These are phyloP conservation scores for Ormyrus rosae DNA, from an alignment of 2,888 invertebrate species.

Conservation along the genomic window DNA sequence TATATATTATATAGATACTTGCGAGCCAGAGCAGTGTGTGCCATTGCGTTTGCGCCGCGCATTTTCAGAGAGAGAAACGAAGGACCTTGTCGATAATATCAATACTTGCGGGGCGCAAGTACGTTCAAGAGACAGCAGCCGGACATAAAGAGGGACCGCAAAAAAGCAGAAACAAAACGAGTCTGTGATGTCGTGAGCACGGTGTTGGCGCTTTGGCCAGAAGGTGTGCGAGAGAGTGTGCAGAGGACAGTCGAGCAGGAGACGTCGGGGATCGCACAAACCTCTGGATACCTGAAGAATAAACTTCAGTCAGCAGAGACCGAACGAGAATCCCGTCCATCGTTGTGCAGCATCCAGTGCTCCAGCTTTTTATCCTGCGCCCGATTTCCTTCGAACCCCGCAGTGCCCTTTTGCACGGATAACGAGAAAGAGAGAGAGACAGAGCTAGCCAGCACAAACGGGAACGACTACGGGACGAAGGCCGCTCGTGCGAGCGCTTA, in stretches of 20 bases:
- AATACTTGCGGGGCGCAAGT: constrained; percentile 29
- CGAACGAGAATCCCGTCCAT: too few species aligned
- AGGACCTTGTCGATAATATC: constrained; percentile 51
- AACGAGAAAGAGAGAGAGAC: not conserved
- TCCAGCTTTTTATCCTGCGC: too few species aligned
- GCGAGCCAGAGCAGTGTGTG: not conserved
- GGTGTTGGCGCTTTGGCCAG: not conserved
- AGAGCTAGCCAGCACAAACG: not conserved
- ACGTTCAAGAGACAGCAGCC: not conserved
- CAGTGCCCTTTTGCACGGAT: too few species aligned
- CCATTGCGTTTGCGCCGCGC: constrained; percentile 44
- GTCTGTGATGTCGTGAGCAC: constrained; percentile 33
- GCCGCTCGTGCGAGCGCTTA: constrained; percentile 39
- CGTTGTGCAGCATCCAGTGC: too few species aligned
- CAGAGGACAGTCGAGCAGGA: not conserved
- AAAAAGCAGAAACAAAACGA: not conserved
- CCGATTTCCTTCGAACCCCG: too few species aligned
- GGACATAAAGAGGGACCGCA: too few species aligned
- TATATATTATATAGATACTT: not conserved
- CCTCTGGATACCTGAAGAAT: too few species aligned
- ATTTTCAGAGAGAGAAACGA: constrained; percentile 12
- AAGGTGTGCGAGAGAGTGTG: constrained; percentile 7
- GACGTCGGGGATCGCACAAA: too few species aligned
- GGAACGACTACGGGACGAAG: not conserved
- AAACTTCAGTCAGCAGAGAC: too few species aligned